Evolutionary conservation across 1,140 invertebrate species (phyloP), one percentile per base, ranked within the genome.

Genomic region (Anastrepha obliqua): DNA sequence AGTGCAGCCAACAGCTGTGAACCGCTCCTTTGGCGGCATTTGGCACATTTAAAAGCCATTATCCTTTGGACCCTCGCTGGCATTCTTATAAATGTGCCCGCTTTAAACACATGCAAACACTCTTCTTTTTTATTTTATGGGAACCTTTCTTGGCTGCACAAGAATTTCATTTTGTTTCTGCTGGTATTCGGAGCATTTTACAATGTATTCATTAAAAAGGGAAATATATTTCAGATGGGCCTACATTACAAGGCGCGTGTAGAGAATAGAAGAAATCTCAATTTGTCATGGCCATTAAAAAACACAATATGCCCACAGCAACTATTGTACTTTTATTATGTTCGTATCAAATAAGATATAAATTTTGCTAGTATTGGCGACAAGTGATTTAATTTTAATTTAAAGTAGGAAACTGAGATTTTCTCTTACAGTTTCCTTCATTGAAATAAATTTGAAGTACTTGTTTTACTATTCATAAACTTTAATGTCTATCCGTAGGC

Each of bases 41-140:
- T 70, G 39, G 67, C 67, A 74, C 67, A 74, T 74, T 74, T 74
- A 74, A 74, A 74, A 74, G 67, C 44, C 67, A 74, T 74, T 74
- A 47, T 47, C 42, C 42, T 7, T 6, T 44, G 67, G 67, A 74
- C 64, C 39, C 17, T 44, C 13, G 44, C 67, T n/a, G 42, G 51
- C 1, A 55, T 55, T 6, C 51, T 8, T 55, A 55, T 55, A 55
- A 5, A 55, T 55, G 51, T 11, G 11, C 51, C 51, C 51, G 11
- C 51, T 55, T 55, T 6, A 0, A 55, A 55, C 29, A 55, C 51
- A 11, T 55, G 11, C 51, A 55, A 55, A 55, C 51, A 55, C 11
- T 2, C 51, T 8, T 8, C 2, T 55, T 55, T 55, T 8, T 55
- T 55, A 5, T 47, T 8, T 42, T 47, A 15, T 15, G 3, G 44